Evolutionary conservation across 2,113 vertebrate genomes (phyloP), one percentile per base, ranked within the genome.

Genomic region (Prinia subflava): DNA sequence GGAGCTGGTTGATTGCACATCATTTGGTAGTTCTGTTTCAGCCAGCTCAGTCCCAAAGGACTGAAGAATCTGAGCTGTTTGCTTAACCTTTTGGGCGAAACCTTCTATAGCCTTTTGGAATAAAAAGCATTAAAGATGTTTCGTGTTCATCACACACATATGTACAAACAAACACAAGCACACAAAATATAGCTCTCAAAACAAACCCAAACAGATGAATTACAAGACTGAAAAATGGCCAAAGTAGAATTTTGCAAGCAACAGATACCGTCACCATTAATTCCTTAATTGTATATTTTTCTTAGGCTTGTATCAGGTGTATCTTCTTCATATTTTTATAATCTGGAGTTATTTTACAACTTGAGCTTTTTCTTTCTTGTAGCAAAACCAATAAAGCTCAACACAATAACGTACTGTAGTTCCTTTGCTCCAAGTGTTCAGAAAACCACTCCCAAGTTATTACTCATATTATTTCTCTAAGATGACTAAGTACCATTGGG

Each of bases 51-150:
- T 98, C 93, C 99, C 99, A 84, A 99, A 99, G 37, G 98, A 97
- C 97, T 99, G 99, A 89, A 99, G 98, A 47, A 96, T 98, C 97
- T 99, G 99, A 25, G 99, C 99, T 2, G 98, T 99, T 96, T 98
- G 98, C 96, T 99, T 99, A 70, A 99, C 99, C 98, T 99, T 98
- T 95, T 99, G 87, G 21, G 99, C 99, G 39, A 99, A 99, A 89
- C 98, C 98, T 96, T 99, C 99, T 50, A 99, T 99, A 52, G 99
- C 99, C 99, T 99, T 96, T 88, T 83, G 91, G 77, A 96, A 92
- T 35, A 94, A 76, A 87, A 64, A 39, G 8, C 62, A 92, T 95
- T 78, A 95, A 52, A 27, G 70, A 83, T 83, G 17, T 65, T 68
- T 57, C 31, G 9, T 7, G 16, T 15, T 55, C 39, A 65, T 37